Evolutionary conservation across 1,140 invertebrate genomes (phyloP).

Genomic region (Atta colombica): DNA sequence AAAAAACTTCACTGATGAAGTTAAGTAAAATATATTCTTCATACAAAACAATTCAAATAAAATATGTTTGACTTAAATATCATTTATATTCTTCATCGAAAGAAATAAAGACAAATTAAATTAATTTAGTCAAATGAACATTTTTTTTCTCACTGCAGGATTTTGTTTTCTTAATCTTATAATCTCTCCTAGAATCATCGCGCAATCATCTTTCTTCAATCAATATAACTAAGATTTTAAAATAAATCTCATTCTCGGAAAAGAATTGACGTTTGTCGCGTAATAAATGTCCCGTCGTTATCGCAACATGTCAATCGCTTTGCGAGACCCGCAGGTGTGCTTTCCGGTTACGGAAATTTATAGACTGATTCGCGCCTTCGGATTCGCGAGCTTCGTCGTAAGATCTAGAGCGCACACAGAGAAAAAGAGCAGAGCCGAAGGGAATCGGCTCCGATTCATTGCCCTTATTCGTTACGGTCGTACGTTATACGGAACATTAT

Average conservation of each 20-base stretch:
- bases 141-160: too few species aligned
- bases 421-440: conserved; percentile 59
- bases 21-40: too few species aligned
- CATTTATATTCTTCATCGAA: too few species aligned
- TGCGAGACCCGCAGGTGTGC: conserved; percentile 62
- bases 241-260: not conserved
- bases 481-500: conserved; percentile 74
- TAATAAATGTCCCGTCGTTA: conserved; percentile 26
- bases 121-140: too few species aligned
- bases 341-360: conserved; percentile 70
- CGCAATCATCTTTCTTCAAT: not conserved
- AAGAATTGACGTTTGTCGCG: conserved; percentile 12
- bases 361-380: conserved; percentile 67
- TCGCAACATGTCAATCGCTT: conserved; percentile 46
- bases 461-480: conserved; percentile 79
- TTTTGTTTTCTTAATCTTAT: not conserved
- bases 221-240: not conserved
- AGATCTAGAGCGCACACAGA: conserved; percentile 27
- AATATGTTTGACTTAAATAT: too few species aligned
- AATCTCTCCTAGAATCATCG: not conserved
- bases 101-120: too few species aligned
- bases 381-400: conserved; percentile 38
- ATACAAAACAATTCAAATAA: too few species aligned
- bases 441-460: conserved; percentile 80
- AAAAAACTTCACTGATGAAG: not conserved